phyloP scores from a whole-genome alignment of 2,113 vertebrate genomes.

The Bos taurus region DNA sequence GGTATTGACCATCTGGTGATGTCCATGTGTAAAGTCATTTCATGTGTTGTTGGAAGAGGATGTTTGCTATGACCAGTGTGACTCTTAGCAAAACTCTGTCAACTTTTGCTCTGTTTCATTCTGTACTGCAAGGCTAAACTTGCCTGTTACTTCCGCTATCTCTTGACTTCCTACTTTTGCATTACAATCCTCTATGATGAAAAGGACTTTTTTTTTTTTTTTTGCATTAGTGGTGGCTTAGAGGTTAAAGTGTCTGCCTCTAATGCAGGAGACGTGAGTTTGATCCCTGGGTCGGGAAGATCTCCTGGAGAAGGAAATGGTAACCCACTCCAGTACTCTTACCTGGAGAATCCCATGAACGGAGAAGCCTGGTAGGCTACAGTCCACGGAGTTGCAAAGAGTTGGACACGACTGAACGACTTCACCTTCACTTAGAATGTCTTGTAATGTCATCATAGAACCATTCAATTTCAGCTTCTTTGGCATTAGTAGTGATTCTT shows the following conservation, averaged over 20 bases:
- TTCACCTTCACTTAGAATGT: neutral
- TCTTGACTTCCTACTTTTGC: neutral
- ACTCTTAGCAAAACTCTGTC: neutral
- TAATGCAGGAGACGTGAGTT: no score
- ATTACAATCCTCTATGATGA: neutral
- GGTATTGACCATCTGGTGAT: neutral
- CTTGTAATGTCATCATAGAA: neutral
- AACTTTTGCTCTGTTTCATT: neutral
- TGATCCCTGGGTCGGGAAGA: no score
- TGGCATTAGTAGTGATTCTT: fast-evolving
- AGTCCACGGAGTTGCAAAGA: no score
- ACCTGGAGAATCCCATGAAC: no score
- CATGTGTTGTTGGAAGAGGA: neutral
- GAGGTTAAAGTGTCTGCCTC: no score
- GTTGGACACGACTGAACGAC: no score
- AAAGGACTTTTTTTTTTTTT: neutral
- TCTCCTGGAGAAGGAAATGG: no score
- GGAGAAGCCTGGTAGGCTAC: no score
- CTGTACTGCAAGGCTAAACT: neutral
- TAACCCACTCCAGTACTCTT: no score
- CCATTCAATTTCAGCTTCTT: neutral
- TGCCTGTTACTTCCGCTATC: neutral
- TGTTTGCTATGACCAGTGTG: neutral
- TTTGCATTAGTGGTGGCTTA: no score
- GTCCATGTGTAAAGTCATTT: neutral